These are phyloP conservation scores for Betta splendens DNA, from an alignment of 2,797 vertebrate genomes.

Conservation along the genomic window DNA sequence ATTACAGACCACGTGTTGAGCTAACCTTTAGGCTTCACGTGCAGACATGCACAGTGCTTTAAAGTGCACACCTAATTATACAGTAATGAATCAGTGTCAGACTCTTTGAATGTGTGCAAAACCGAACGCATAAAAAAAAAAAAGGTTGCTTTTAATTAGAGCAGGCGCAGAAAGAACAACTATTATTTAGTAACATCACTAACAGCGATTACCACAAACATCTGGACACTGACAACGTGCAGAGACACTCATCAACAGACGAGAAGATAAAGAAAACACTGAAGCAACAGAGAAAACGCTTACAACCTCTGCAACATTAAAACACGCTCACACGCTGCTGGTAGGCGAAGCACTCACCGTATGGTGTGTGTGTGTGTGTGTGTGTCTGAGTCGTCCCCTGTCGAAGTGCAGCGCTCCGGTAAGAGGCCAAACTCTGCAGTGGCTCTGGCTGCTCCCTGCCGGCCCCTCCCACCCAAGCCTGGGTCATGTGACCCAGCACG, in stretches of 20 bases:
- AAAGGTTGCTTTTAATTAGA: constrained; percentile 21
- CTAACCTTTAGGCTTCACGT: constrained; percentile 20
- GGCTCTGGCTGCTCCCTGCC: constrained; percentile 64
- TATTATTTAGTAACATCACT: too few relatives aligned
- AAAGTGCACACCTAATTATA: background rate
- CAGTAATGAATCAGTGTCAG: constrained; percentile 25
- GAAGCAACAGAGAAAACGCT: constrained; percentile 9
- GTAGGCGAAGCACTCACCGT: constrained; percentile 73
- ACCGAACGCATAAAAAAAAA: constrained; percentile 3
- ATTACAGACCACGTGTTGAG: constrained; percentile 19
- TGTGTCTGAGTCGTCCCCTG: constrained; percentile 60
- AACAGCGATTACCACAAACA: too few relatives aligned
- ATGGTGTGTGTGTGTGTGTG: constrained; percentile 53
- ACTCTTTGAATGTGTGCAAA: constrained; percentile 14
- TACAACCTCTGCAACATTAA: constrained; percentile 15
- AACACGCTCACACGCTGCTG: constrained; percentile 18
- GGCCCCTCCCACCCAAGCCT: constrained; percentile 63
- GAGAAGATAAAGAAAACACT: constrained; percentile 29
- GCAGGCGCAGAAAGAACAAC: background rate
- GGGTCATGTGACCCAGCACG: constrained; percentile 76
- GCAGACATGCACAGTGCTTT: background rate
- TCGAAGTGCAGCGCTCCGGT: constrained; percentile 72
- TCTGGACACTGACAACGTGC: constrained; percentile 8
- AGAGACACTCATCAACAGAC: constrained; percentile 29
- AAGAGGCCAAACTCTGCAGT: constrained; percentile 78